phyloP scores from a whole-genome alignment of 2,888 invertebrate genomes.

The Emmelina monodactyla region DNA sequence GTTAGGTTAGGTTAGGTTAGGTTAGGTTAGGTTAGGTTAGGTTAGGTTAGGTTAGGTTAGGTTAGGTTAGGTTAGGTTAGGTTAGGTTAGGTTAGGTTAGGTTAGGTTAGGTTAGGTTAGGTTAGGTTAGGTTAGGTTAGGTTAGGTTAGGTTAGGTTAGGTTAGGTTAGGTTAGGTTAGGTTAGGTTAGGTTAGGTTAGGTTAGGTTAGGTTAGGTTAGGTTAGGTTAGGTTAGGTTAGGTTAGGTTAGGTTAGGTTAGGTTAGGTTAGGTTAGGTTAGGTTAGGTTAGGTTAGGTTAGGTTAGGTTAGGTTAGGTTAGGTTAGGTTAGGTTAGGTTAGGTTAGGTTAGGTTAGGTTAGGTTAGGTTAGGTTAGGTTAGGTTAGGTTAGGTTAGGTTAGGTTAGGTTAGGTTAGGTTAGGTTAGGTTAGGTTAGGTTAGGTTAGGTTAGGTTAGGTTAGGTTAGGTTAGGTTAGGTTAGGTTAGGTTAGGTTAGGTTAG shows the following conservation, averaged over 20 bases:
- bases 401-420: conserved; percentile 18
- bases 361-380: conserved; percentile 18
- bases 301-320: conserved; percentile 15
- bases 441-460: conserved; percentile 16
- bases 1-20: conserved; percentile 18
- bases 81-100: conserved; percentile 16
- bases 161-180: conserved; percentile 16
- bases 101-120: conserved; percentile 16
- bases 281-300: conserved; percentile 15
- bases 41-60: conserved; percentile 15
- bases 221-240: conserved; percentile 11
- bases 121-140: conserved; percentile 17
- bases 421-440: conserved; percentile 14
- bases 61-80: conserved; percentile 16
- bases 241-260: conserved; percentile 19
- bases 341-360: conserved; percentile 11
- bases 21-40: conserved; percentile 15
- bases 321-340: conserved; percentile 12
- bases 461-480: conserved; percentile 15
- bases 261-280: conserved; percentile 16
- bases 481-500: conserved; percentile 15
- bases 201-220: conserved; percentile 15
- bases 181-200: conserved; percentile 17
- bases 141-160: conserved; percentile 15
- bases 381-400: conserved; percentile 20